Evolutionary conservation across 2,113 vertebrate species (phyloP).

Genomic region (Columba livia): DNA sequence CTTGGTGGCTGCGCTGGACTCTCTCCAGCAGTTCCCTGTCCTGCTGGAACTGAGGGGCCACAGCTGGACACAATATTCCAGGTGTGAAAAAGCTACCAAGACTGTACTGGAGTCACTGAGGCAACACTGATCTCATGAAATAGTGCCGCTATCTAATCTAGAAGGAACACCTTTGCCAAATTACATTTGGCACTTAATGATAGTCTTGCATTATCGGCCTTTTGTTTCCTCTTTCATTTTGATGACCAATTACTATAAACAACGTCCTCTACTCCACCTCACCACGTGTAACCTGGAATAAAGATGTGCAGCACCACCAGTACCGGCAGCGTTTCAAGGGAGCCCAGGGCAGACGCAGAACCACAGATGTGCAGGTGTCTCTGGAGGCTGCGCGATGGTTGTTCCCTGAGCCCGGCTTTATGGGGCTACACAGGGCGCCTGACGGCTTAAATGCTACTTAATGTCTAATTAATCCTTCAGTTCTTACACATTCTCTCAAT

Average conservation of each 20-base stretch:
- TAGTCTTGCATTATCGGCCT: background rate
- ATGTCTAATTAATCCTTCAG: background rate
- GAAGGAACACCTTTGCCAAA: background rate
- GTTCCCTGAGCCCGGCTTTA: background rate
- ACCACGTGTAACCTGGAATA: background rate
- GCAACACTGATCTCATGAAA: background rate
- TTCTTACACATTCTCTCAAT: background rate
- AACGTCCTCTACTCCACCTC: background rate
- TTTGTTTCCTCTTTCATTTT: background rate
- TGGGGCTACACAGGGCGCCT: rapidly evolving
- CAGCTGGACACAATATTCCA: too few species aligned
- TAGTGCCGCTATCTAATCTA: background rate
- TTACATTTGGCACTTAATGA: conserved; percentile 2
- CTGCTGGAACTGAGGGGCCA: too few species aligned
- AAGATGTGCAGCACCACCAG: background rate
- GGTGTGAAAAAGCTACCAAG: background rate
- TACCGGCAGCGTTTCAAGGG: background rate
- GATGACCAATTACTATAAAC: background rate
- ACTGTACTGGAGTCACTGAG: background rate
- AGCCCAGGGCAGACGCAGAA: background rate
- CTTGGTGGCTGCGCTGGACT: too few species aligned
- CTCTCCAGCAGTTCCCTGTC: too few species aligned
- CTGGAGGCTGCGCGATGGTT: background rate
- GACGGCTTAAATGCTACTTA: background rate
- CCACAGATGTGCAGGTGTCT: background rate